phyloP scores from a whole-genome alignment of 2,888 invertebrate genomes.

The Colostygia pectinataria region DNA sequence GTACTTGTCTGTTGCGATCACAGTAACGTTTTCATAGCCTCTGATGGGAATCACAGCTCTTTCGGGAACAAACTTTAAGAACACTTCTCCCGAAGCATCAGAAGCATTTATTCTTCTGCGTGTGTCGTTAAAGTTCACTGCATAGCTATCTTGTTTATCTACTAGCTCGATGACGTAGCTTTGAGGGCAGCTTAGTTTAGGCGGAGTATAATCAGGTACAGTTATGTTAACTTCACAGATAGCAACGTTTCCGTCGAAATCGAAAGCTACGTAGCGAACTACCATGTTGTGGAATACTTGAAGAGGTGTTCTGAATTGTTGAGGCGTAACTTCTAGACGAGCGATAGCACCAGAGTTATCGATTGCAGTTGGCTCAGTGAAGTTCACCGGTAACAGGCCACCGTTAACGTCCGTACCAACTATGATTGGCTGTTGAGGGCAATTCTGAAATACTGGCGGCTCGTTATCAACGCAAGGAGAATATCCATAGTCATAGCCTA shows the following conservation, averaged over 20 bases:
- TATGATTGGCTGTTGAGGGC: constrained; percentile 95
- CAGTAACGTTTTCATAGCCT: constrained; percentile 95
- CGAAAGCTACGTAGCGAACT: constrained; percentile 97
- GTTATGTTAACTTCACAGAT: constrained; percentile 98
- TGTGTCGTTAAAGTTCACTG: constrained; percentile 96
- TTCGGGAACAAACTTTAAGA: constrained; percentile 91
- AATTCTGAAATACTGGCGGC: constrained; percentile 98
- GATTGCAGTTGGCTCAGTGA: constrained; percentile 96
- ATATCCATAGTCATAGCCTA: constrained; percentile 96
- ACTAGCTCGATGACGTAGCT: constrained; percentile 96
- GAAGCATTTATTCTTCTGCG: constrained; percentile 91
- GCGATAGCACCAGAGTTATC: constrained; percentile 98
- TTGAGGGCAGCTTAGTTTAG: constrained; percentile 94
- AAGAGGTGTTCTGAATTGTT: constrained; percentile 94
- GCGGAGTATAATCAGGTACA: constrained; percentile 96
- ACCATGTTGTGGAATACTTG: constrained; percentile 95
- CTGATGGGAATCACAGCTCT: constrained; percentile 93
- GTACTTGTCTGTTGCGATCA: constrained; percentile 92
- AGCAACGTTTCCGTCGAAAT: constrained; percentile 98
- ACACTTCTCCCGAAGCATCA: constrained; percentile 94
- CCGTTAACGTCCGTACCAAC: constrained; percentile 95
- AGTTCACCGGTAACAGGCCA: constrained; percentile 94
- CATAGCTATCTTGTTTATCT: constrained; percentile 94
- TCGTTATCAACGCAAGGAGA: constrained; percentile 97
- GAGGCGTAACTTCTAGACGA: constrained; percentile 95